Evolutionary conservation across 2,113 vertebrate genomes (phyloP).

Genomic region (Pelecanus crispus): DNA sequence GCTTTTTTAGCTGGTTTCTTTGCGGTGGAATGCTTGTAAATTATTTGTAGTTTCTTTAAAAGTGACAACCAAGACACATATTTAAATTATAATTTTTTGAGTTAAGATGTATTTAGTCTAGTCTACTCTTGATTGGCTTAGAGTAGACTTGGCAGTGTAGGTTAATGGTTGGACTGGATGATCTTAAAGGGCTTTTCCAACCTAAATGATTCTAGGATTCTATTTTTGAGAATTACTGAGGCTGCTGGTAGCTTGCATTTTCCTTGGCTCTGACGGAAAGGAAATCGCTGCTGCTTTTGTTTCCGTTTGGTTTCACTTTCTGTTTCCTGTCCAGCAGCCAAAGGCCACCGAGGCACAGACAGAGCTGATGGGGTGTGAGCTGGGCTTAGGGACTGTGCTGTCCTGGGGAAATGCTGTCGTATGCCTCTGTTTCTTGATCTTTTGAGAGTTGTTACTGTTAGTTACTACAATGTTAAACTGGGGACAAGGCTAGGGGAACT

Average conservation of each 20-base stretch:
- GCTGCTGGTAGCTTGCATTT: accelerated
- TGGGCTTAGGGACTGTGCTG: not conserved
- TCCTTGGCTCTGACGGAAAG: too few species aligned
- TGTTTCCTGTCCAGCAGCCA: accelerated
- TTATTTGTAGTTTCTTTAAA: not conserved
- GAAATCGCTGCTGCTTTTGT: accelerated
- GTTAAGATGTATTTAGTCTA: accelerated
- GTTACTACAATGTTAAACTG: accelerated
- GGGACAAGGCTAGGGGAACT: accelerated
- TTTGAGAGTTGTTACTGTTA: accelerated
- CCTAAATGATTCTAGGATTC: too few species aligned
- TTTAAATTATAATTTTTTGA: not conserved
- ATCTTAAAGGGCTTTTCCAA: too few species aligned
- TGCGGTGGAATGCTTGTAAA: accelerated
- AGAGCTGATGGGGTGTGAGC: not conserved
- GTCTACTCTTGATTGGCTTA: too few species aligned
- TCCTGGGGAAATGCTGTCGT: accelerated
- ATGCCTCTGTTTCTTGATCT: accelerated
- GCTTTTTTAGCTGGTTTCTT: accelerated
- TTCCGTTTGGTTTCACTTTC: not conserved
- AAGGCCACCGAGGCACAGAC: accelerated
- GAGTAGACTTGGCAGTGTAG: too few species aligned
- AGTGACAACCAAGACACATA: accelerated
- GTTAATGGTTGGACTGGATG: too few species aligned
- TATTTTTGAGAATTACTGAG: accelerated